Evolutionary conservation across 2,797 vertebrate species (phyloP).

Genomic region (Martes flavigula): DNA sequence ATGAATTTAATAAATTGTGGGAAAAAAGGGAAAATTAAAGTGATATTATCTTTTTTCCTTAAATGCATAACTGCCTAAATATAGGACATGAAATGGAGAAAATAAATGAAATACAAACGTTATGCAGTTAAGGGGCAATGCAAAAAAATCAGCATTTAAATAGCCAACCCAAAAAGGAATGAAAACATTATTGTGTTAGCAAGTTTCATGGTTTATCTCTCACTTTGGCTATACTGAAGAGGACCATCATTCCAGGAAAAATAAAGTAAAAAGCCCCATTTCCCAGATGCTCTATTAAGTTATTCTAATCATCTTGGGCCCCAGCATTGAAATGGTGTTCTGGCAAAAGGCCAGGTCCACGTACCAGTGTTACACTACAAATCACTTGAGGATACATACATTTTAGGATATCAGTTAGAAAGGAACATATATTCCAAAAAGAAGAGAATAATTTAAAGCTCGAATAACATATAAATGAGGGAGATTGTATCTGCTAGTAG

Average conservation of each 20-base stretch:
- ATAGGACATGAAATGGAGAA: neutral
- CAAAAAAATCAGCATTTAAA: neutral
- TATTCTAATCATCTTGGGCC: neutral
- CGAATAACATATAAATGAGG: neutral
- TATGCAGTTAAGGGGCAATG: neutral
- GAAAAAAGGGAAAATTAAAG: neutral
- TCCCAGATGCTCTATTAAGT: neutral
- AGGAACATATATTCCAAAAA: neutral
- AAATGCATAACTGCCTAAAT: neutral
- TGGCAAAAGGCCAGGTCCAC: neutral
- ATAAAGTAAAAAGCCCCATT: accelerated
- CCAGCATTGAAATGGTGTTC: neutral
- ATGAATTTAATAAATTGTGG: neutral
- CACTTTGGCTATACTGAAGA: neutral
- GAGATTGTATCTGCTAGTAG: neutral
- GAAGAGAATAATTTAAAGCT: neutral
- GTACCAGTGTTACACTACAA: accelerated
- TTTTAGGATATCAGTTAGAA: neutral
- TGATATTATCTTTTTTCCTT: neutral
- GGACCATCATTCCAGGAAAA: neutral
- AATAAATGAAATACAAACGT: neutral
- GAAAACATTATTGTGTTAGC: neutral
- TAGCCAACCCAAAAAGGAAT: neutral
- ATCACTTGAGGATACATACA: neutral
- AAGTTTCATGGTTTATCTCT: neutral